Evolutionary conservation across 2,888 invertebrate genomes (phyloP).

Genomic region (Drosophila longiperda): DNA sequence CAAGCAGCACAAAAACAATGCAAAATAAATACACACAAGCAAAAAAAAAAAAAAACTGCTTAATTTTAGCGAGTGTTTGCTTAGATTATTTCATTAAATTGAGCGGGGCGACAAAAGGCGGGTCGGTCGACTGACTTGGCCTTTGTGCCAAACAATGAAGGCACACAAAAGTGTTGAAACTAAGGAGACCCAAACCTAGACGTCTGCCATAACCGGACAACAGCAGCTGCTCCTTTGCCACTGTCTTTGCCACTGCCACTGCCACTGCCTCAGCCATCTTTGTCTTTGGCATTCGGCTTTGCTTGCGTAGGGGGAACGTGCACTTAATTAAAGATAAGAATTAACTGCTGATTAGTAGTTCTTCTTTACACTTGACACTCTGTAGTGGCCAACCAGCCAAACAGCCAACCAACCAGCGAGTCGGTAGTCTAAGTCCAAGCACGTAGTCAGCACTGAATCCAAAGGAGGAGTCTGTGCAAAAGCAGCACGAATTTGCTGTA

Average conservation of each 20-base stretch:
- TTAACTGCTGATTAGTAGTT: slow-evolving; percentile 84
- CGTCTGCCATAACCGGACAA: slow-evolving; percentile 69
- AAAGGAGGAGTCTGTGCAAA: slow-evolving; percentile 23
- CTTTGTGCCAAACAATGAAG: slow-evolving; percentile 71
- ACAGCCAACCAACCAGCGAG: not conserved
- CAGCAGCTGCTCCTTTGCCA: slow-evolving; percentile 10
- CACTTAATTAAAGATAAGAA: slow-evolving; percentile 85
- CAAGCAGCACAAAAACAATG: slow-evolving; percentile 25
- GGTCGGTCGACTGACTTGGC: slow-evolving; percentile 34
- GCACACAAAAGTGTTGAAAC: slow-evolving; percentile 78
- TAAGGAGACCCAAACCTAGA: slow-evolving; percentile 30
- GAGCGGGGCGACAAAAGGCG: slow-evolving; percentile 69
- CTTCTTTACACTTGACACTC: slow-evolving; percentile 81
- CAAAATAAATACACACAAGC: slow-evolving; percentile 15
- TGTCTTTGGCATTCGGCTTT: slow-evolving; percentile 18
- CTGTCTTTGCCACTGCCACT: not conserved
- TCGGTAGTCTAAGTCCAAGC: slow-evolving; percentile 33
- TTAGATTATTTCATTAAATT: slow-evolving; percentile 82
- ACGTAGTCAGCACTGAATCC: not conserved
- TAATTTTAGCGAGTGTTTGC: slow-evolving; percentile 79
- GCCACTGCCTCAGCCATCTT: not conserved
- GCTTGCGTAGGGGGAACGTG: slow-evolving; percentile 79
- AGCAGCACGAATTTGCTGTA: slow-evolving; percentile 57
- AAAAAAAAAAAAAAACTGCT: slow-evolving; percentile 61
- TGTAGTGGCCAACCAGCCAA: slow-evolving; percentile 26